Evolutionary conservation across 2,797 vertebrate species (phyloP).

Genomic region (Acanthopagrus latus): DNA sequence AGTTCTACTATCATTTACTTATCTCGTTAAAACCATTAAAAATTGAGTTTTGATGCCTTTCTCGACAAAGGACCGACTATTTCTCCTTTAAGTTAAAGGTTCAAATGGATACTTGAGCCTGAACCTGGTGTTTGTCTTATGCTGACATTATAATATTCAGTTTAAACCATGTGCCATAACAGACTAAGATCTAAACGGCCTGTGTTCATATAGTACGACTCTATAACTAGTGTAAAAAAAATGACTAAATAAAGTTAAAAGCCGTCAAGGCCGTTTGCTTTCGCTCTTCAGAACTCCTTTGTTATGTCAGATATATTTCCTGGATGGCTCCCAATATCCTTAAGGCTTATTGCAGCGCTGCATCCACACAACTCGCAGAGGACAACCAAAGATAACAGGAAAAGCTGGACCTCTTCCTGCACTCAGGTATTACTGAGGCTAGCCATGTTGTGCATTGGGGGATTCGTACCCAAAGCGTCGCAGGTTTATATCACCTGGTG

Average conservation of each 20-base stretch:
- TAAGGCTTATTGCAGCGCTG: slow-evolving; percentile 79
- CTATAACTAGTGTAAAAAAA: slow-evolving; percentile 23
- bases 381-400: slow-evolving; percentile 81
- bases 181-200: neutral
- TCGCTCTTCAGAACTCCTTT: slow-evolving; percentile 84
- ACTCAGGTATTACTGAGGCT: slow-evolving; percentile 50
- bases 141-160: neutral
- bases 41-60: neutral
- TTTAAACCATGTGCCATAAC: neutral
- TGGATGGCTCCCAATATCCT: slow-evolving; percentile 83
- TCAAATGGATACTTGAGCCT: neutral
- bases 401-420: slow-evolving; percentile 78
- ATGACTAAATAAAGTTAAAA: slow-evolving; percentile 55
- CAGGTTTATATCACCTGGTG: slow-evolving; percentile 68
- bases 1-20: neutral
- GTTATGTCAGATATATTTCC: slow-evolving; percentile 81
- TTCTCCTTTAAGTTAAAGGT: neutral
- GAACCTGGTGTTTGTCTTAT: neutral
- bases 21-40: neutral
- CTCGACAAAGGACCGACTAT: neutral
- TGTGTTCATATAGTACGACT: slow-evolving; percentile 13
- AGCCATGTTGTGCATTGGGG: slow-evolving; percentile 28
- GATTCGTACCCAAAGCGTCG: slow-evolving; percentile 55
- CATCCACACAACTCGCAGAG: slow-evolving; percentile 79
- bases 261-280: slow-evolving; percentile 65